phyloP scores from a whole-genome alignment of 2,888 invertebrate genomes.

The Pollenia griseotomentosa region DNA sequence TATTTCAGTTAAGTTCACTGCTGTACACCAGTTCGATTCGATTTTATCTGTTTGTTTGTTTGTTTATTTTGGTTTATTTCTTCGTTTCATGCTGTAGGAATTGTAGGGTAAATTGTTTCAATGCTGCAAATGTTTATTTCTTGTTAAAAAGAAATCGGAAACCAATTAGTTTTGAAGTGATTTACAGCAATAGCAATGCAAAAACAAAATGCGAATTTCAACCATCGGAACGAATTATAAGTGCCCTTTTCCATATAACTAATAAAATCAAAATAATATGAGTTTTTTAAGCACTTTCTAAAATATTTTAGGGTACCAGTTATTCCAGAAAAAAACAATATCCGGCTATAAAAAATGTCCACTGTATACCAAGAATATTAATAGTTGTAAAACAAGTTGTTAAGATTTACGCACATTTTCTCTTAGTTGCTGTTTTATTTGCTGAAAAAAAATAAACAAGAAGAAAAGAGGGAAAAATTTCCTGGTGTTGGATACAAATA shows the following conservation, averaged over 20 bases:
- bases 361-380: constrained; percentile 63
- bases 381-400: constrained; percentile 60
- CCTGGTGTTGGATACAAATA: constrained; percentile 21
- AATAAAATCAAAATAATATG: background rate
- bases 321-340: background rate
- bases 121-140: constrained; percentile 65
- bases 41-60: constrained; percentile 35
- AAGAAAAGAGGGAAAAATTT: background rate
- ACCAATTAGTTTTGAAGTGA: constrained; percentile 72
- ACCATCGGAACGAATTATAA: constrained; percentile 1
- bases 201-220: background rate
- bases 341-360: constrained; percentile 24
- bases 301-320: constrained; percentile 24
- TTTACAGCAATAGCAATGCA: constrained; percentile 64
- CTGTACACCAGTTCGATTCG: too few species aligned
- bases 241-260: background rate
- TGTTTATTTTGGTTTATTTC: constrained; percentile 1
- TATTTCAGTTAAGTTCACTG: constrained; percentile 32
- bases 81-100: constrained; percentile 4
- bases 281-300: background rate
- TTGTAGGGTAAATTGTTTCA: constrained; percentile 68
- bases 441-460: background rate
- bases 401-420: constrained; percentile 61
- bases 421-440: constrained; percentile 1
- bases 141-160: constrained; percentile 71